These are phyloP conservation scores for Calycopis cecrops DNA, from an alignment of 1,140 invertebrate species.

Conservation along the genomic window DNA sequence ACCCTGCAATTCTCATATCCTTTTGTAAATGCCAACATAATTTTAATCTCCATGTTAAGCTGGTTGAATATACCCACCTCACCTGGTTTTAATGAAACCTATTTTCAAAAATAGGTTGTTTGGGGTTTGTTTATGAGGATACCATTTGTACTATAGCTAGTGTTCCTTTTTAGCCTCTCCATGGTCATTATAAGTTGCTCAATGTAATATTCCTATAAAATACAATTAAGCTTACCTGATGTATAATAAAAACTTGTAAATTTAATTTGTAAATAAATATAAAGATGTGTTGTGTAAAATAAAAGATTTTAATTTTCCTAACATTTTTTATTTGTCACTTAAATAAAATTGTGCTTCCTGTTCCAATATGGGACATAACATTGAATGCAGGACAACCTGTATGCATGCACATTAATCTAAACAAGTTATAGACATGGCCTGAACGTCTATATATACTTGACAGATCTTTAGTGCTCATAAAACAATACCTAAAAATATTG, in stretches of 20 bases:
- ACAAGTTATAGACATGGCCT: conserved; percentile 43
- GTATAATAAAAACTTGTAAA: conserved; percentile 10
- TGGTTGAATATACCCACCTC: too few species aligned
- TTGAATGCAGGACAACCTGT: conserved; percentile 33
- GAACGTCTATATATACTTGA: conserved; percentile 39
- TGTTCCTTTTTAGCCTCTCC: too few species aligned
- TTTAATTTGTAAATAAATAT: conserved; percentile 18
- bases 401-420: conserved; percentile 31
- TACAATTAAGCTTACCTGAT: too few species aligned
- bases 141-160: too few species aligned
- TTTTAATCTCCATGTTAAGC: too few species aligned
- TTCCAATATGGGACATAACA: conserved; percentile 43
- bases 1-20: too few species aligned
- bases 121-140: too few species aligned
- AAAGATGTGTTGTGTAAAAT: conserved; percentile 30
- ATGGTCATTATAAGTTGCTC: too few species aligned
- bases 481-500: conserved; percentile 57
- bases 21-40: too few species aligned
- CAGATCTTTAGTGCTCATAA: conserved; percentile 47
- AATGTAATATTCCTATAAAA: too few species aligned
- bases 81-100: too few species aligned
- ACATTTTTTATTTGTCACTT: conserved; percentile 60
- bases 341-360: conserved; percentile 55
- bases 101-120: too few species aligned
- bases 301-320: conserved; percentile 50